phyloP scores from a whole-genome alignment of 1,140 invertebrate species.

The Laupala kohalensis region DNA sequence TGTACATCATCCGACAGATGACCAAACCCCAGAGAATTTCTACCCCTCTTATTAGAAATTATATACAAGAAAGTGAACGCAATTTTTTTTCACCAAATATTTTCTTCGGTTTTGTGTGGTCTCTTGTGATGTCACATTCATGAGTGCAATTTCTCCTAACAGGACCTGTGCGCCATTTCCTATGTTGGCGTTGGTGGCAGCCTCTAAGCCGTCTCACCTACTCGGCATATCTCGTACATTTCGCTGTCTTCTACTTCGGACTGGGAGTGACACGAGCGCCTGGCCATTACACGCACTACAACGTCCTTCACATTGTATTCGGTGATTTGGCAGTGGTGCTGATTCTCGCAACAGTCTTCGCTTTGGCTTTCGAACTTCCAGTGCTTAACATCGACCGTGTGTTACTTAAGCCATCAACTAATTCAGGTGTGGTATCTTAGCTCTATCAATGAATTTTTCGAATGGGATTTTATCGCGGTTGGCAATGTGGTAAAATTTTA shows the following conservation, averaged over 20 bases:
- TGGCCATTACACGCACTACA: constrained; percentile 7
- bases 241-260: neutral
- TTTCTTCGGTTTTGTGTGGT: no score
- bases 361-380: constrained; percentile 3
- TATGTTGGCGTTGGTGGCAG: constrained; percentile 5
- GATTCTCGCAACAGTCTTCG: neutral
- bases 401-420: constrained; percentile 4
- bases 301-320: constrained; percentile 2
- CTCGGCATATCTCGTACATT: constrained; percentile 6
- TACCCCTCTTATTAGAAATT: no score
- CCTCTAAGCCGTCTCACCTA: constrained; percentile 8
- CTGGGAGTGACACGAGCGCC: constrained; percentile 5
- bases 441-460: no score
- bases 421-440: no score
- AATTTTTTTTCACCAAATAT: no score
- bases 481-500: no score
- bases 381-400: constrained; percentile 1
- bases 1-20: no score
- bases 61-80: no score
- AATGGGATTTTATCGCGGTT: no score
- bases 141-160: no score
- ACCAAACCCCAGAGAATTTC: no score
- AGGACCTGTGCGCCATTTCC: neutral
- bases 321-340: constrained; percentile 1
- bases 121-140: no score